Percentiles rank a stretch among this genome's conserved stretches.
Evolutionary conservation across 1,140 invertebrate species (phyloP).

Genomic region (Battus philenor): DNA sequence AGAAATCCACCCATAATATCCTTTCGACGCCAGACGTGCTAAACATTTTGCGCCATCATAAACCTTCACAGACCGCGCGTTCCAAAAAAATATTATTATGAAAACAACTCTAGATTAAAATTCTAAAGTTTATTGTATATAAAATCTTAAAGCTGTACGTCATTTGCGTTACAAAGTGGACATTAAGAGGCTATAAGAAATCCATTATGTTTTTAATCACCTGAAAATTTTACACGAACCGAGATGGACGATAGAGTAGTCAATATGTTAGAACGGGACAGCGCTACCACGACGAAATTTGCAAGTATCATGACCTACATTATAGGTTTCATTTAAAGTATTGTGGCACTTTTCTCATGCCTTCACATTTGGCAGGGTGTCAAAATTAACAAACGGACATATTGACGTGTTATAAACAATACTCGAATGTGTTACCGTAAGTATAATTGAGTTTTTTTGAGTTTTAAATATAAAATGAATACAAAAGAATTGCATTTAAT

Average conservation of each 20-base stretch:
- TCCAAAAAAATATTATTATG: too few relatives aligned
- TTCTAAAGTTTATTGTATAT: conserved; percentile 15
- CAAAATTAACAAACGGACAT: conserved; percentile 34
- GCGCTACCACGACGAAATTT: background rate
- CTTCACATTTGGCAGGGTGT: conserved; percentile 34
- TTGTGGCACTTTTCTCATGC: conserved; percentile 27
- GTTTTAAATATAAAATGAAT: too few relatives aligned
- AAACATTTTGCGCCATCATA: too few relatives aligned
- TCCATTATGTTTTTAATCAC: conserved; percentile 11
- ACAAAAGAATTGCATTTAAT: too few relatives aligned
- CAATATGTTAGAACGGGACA: background rate
- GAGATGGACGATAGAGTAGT: background rate
- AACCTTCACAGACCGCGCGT: conserved; percentile 4
- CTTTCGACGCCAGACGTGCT: too few relatives aligned
- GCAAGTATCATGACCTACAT: conserved; percentile 13
- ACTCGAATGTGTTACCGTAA: background rate
- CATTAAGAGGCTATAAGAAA: conserved; percentile 16
- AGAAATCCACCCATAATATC: too few relatives aligned
- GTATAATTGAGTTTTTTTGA: too few relatives aligned
- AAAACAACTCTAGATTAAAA: conserved; percentile 13
- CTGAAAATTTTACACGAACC: conserved; percentile 2
- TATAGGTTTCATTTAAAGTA: conserved; percentile 13
- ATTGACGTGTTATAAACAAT: conserved; percentile 17
- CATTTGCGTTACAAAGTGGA: conserved; percentile 13
- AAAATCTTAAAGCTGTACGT: conserved; percentile 10